These are phyloP conservation scores for Ara ararauna DNA, from an alignment of 2,797 vertebrate genomes.

Conservation along the genomic window DNA sequence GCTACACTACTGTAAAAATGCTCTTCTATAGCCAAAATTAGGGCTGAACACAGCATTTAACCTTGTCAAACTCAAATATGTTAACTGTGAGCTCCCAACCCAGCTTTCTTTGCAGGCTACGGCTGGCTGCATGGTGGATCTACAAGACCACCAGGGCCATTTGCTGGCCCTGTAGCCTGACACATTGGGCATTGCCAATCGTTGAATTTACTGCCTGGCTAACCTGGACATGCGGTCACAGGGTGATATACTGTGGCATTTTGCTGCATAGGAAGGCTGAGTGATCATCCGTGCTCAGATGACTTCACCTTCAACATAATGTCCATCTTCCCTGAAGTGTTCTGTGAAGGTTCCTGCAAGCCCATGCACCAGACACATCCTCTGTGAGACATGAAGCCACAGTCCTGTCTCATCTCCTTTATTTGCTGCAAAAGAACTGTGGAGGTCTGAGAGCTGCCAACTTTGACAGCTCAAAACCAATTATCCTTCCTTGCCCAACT, in stretches of 20 bases:
- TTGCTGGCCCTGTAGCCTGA: neutral
- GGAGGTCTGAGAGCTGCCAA: neutral
- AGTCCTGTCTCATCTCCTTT: neutral
- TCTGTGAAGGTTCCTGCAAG: neutral
- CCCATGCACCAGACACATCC: neutral
- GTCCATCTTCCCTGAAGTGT: neutral
- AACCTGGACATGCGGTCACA: neutral
- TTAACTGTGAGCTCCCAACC: neutral
- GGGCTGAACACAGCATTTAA: neutral
- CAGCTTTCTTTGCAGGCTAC: neutral
- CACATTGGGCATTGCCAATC: neutral
- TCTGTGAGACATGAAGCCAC: neutral
- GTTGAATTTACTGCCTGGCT: neutral
- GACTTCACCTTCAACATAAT: neutral
- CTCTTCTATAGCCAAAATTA: neutral
- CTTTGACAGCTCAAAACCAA: neutral
- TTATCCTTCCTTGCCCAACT: neutral
- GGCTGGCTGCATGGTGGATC: neutral
- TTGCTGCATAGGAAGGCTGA: neutral
- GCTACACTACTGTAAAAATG: neutral
- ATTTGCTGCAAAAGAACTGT: neutral
- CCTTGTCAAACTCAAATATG: neutral
- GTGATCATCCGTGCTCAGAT: rapidly evolving
- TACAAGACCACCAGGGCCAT: neutral
- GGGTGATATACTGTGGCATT: neutral